Base-by-base conservation (phyloP, 2,113 vertebrate species). In the Oncorhynchus kisutch region DNA sequence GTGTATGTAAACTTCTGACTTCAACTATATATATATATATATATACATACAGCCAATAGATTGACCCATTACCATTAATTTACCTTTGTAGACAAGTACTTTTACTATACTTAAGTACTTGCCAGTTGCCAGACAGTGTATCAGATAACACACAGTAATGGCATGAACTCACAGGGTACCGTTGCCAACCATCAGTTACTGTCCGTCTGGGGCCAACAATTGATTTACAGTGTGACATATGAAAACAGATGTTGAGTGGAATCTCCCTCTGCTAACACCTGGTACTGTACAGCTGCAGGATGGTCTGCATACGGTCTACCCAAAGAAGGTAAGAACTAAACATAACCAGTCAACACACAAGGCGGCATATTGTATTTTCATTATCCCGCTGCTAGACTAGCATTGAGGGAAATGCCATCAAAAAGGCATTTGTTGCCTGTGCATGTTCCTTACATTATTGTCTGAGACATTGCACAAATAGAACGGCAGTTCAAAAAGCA, bases 241-340 rank as follows among this genome's bases (percentile, higher is more conserved):
- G 73, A 68, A n/a, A 75, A 76, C 78, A 83, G 73, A 69, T 69
- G 74, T 67, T 59, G 34, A 64, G 59, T 67, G 31, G 77, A 68
- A 54, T 64, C 18, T 48, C 18, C 59, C 71, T 77, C 67, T 18
- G 22, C 60, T 67, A 78, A 83, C 80, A 89, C 78, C 84, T 86
- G 86, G 59, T 74, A 74, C 68, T 45, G 13, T 16, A n/a, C 31
- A 75, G 54, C 80, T 72, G 78, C 60, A 68, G 34, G 49, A 64
- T 12, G 18, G 25, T 60, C 25, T 24, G 8, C 22, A 45, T 25
- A 67, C 45, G 27, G 73, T 75, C 75, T 71, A 62, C 67, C 67
- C 14, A 18, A n/a, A 34, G 11, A 18, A 48, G 49, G 24, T 22
- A 29, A 11, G 66, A 18, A 22, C 13, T 5, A 27, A 5, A 59